A percentile compares a stretch with the other conserved stretches of the same genome.
Evolutionary conservation across 2,888 invertebrate genomes (phyloP).

Genomic region (Lasioglossum vierecki): DNA sequence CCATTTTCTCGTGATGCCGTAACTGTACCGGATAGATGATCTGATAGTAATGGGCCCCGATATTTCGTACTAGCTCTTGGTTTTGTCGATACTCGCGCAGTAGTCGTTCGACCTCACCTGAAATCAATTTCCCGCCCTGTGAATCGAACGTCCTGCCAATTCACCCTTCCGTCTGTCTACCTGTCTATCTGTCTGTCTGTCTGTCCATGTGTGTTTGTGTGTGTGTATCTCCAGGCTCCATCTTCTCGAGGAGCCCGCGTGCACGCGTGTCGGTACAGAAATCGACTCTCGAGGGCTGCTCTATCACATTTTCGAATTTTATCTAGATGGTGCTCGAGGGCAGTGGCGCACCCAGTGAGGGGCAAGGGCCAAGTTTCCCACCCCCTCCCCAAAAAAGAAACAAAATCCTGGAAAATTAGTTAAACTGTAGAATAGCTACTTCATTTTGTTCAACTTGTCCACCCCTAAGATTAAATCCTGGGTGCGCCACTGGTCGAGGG

Average conservation of each 20-base stretch:
- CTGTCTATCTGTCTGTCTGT: neutral
- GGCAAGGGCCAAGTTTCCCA: no score
- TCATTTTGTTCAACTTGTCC: no score
- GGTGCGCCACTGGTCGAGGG: no score
- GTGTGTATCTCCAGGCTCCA: slow-evolving; percentile 42
- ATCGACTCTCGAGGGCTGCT: neutral
- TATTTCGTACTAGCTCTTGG: slow-evolving; percentile 95
- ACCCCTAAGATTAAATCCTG: no score
- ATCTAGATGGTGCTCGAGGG: no score
- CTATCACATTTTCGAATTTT: neutral
- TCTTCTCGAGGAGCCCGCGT: slow-evolving; percentile 18
- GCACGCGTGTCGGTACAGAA: neutral
- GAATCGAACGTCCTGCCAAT: slow-evolving; percentile 60
- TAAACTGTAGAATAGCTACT: no score
- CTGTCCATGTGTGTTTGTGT: neutral
- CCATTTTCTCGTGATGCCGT: slow-evolving; percentile 97
- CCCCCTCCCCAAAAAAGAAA: no score
- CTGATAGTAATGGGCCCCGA: slow-evolving; percentile 96
- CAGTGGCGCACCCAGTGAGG: no score
- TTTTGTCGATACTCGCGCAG: slow-evolving; percentile 96
- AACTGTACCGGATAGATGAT: slow-evolving; percentile 97
- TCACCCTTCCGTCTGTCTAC: slow-evolving; percentile 18
- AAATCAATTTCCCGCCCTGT: slow-evolving; percentile 70
- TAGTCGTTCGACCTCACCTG: slow-evolving; percentile 96
- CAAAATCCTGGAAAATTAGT: no score